These are phyloP conservation scores for Clarias pachynema DNA, from an alignment of 2,797 vertebrate species.

Conservation along the genomic window DNA sequence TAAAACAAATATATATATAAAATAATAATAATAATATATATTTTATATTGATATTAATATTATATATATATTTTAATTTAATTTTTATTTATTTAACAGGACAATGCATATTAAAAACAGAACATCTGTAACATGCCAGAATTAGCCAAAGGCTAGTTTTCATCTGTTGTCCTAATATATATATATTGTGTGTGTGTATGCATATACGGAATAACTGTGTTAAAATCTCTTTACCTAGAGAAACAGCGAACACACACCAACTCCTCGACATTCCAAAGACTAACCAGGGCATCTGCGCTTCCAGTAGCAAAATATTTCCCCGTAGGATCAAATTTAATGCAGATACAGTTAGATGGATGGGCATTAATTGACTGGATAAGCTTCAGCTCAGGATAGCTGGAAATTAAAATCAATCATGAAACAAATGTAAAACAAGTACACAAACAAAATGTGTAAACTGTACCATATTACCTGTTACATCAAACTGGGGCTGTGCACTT, in stretches of 20 bases:
- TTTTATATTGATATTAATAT: too few relatives aligned
- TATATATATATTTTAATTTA: too few relatives aligned
- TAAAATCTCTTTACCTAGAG: slow-evolving; percentile 80
- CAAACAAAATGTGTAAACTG: background rate
- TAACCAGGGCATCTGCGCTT: slow-evolving; percentile 94
- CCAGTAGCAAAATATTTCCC: slow-evolving; percentile 97
- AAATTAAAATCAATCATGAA: slow-evolving; percentile 29
- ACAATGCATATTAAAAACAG: too few relatives aligned
- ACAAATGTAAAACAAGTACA: background rate
- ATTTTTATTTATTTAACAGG: too few relatives aligned
- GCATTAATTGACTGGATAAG: slow-evolving; percentile 98
- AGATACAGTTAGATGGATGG: slow-evolving; percentile 98
- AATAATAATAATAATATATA: too few relatives aligned
- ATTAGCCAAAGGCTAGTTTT: too few relatives aligned
- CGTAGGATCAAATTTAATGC: slow-evolving; percentile 96
- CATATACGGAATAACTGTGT: background rate
- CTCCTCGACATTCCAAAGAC: slow-evolving; percentile 95
- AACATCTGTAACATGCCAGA: too few relatives aligned
- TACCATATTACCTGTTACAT: too few relatives aligned
- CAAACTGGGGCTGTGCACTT: too few relatives aligned
- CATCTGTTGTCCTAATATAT: too few relatives aligned
- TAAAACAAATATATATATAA: background rate
- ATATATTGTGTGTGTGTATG: too few relatives aligned
- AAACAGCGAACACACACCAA: slow-evolving; percentile 96
- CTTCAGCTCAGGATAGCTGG: slow-evolving; percentile 95